These are phyloP conservation scores for Basileuterus tristriatus DNA, from an alignment of 2,797 vertebrate genomes.

Conservation along the genomic window DNA sequence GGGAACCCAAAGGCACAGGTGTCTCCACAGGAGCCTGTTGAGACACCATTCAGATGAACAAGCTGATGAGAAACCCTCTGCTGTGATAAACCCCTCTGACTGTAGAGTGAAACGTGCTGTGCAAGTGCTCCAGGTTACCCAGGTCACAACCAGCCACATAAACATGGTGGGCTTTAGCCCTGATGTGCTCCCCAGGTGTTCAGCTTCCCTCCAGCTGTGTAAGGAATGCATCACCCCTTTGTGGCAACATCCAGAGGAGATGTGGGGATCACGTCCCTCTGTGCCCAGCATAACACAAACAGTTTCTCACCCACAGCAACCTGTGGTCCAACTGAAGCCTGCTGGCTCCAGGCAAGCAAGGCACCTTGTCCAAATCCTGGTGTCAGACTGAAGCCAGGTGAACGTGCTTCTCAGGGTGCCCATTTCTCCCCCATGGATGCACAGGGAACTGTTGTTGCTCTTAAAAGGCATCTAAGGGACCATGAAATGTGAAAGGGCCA, in stretches of 20 bases:
- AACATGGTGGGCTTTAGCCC: fast-evolving
- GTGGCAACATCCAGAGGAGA: background rate
- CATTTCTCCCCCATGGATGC: background rate
- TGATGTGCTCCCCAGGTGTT: background rate
- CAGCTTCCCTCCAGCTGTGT: background rate
- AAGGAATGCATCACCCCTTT: fast-evolving
- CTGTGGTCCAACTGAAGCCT: fast-evolving
- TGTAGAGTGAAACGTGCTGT: background rate
- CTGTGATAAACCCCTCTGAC: background rate
- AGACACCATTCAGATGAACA: background rate
- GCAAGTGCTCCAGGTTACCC: background rate
- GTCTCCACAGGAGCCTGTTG: background rate
- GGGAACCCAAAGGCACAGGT: background rate
- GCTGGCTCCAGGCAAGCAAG: fast-evolving
- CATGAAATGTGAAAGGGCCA: background rate
- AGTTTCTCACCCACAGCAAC: background rate
- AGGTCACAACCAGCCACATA: background rate
- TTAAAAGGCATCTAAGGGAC: background rate
- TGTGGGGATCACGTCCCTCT: fast-evolving
- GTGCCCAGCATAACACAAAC: background rate
- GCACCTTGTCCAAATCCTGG: background rate
- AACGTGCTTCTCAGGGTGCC: background rate
- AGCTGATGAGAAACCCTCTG: background rate
- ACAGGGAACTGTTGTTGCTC: background rate
- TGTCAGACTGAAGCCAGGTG: background rate